Base-by-base conservation (phyloP, 2,113 vertebrate species). In the Onychostruthus taczanowskii region DNA sequence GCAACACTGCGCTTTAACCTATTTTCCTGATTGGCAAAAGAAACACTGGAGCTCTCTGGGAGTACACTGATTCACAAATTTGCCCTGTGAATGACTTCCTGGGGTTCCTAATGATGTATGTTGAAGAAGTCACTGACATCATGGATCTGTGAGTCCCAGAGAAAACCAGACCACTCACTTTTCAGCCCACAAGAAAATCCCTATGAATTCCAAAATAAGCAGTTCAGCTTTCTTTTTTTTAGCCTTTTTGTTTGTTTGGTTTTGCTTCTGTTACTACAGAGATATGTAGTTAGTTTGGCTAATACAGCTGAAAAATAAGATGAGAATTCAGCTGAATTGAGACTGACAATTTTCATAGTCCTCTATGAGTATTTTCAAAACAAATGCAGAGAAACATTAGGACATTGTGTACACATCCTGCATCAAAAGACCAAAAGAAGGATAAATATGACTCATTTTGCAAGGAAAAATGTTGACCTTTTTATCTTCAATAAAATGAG, bases 341-440 rank as follows among this genome's bases (percentile, higher is more conserved):
- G 95, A 94, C 69, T 89, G 94, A 84, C 66, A 80, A 77, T 80
- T 90, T 97, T 93, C 91, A 63, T 78, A 78, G 84, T 76, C 50
- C 35, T 95, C 79, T 76, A 16, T 20, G 67, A 87, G 33, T 64
- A 88, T 93, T 93, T 93, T 89, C 92, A 44, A 84, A 83, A 52
- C 59, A 68, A 89, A 50, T 8, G 2, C 59, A 87, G 67, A 83
- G 33, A 83, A 63, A 39, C 16, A 44, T 59, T 80, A 85, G 39
- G 76, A 63, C 86, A 89, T 63, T 52, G 89, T 90, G 83, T 70
- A 91, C 35, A 83, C 50, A 41, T 35, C 50, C 7, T 16, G 20
- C 39, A 66, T 55, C 85, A 72, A 94, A 97, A 81, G 47, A 64
- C 31, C 30, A 76, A 53, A 41, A 90, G 81, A 94, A 96, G 43